These are phyloP conservation scores for Aphidius gifuensis DNA, from an alignment of 1,140 invertebrate genomes.

Conservation along the genomic window DNA sequence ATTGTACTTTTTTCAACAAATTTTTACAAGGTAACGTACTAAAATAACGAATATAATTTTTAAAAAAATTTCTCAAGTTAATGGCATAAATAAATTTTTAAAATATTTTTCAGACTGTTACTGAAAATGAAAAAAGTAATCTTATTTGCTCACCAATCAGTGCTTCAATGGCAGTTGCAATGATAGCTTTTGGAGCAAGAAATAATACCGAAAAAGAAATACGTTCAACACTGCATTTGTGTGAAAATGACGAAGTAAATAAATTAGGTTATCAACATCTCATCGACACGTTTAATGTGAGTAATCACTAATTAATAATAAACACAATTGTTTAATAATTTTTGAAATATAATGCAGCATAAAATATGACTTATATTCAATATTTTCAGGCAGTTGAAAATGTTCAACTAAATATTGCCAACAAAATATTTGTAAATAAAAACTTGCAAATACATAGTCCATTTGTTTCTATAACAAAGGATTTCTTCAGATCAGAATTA, in stretches of 20 bases:
- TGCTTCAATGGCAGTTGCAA: slow-evolving; percentile 56
- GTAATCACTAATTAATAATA: not conserved
- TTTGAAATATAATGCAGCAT: no score
- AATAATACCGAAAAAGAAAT: slow-evolving; percentile 58
- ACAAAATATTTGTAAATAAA: slow-evolving; percentile 62
- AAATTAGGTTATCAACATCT: slow-evolving; percentile 24
- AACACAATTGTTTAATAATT: no score
- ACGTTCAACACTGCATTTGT: slow-evolving; percentile 47
- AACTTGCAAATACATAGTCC: slow-evolving; percentile 35
- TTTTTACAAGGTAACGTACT: not conserved
- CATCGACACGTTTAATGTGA: slow-evolving; percentile 15
- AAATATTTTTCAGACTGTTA: slow-evolving; percentile 1
- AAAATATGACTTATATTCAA: not conserved
- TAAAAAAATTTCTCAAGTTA: slow-evolving; percentile 22
- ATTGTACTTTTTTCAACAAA: not conserved
- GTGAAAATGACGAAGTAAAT: slow-evolving; percentile 31
- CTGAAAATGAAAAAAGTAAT: slow-evolving; percentile 40
- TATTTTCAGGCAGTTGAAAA: slow-evolving; percentile 39
- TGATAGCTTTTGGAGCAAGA: slow-evolving; percentile 59
- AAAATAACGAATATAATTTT: no score
- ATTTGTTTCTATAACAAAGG: slow-evolving; percentile 11
- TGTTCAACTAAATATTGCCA: slow-evolving; percentile 61
- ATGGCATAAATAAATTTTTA: slow-evolving; percentile 17
- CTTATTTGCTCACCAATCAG: slow-evolving; percentile 62
- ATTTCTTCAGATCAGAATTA: slow-evolving; percentile 54